Evolutionary conservation across 2,113 vertebrate species (phyloP).

Genomic region (Seriola dumerili): DNA sequence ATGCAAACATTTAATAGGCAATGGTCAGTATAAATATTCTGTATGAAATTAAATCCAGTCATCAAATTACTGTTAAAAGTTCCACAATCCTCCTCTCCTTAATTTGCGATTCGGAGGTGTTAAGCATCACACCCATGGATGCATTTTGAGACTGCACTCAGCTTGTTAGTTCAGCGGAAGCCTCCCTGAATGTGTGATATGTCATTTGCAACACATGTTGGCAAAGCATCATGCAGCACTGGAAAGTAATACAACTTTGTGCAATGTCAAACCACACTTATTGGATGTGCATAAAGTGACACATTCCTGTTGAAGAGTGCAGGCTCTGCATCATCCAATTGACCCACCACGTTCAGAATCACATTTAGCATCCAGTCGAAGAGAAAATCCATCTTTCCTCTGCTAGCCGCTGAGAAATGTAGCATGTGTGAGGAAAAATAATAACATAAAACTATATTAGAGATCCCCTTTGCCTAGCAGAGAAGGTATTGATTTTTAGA

Average conservation of each 20-base stretch:
- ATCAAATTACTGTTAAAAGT: not conserved
- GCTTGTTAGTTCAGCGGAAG: not conserved
- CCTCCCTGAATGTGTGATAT: slow-evolving; percentile 8
- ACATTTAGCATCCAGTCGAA: slow-evolving; percentile 77
- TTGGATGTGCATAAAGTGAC: slow-evolving; percentile 42
- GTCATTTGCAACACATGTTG: slow-evolving; percentile 3
- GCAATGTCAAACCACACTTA: slow-evolving; percentile 55
- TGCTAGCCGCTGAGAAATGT: slow-evolving; percentile 75
- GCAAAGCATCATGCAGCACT: not conserved
- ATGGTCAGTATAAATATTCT: not conserved
- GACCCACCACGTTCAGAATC: slow-evolving; percentile 76
- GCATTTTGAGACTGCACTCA: not conserved
- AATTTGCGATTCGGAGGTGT: slow-evolving; percentile 15
- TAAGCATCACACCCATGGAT: slow-evolving; percentile 11
- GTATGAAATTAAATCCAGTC: not conserved
- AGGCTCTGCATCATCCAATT: slow-evolving; percentile 71
- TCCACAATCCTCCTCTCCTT: not conserved
- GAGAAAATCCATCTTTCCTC: slow-evolving; percentile 78
- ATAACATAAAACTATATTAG: slow-evolving; percentile 85
- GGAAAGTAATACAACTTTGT: slow-evolving; percentile 41
- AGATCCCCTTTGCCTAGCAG: slow-evolving; percentile 80
- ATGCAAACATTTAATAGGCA: not conserved
- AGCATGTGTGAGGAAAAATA: slow-evolving; percentile 77
- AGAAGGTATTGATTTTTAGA: slow-evolving; percentile 84
- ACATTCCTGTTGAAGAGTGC: slow-evolving; percentile 56